phyloP scores from a whole-genome alignment of 2,888 invertebrate species.

The Phragmatobia fuliginosa region DNA sequence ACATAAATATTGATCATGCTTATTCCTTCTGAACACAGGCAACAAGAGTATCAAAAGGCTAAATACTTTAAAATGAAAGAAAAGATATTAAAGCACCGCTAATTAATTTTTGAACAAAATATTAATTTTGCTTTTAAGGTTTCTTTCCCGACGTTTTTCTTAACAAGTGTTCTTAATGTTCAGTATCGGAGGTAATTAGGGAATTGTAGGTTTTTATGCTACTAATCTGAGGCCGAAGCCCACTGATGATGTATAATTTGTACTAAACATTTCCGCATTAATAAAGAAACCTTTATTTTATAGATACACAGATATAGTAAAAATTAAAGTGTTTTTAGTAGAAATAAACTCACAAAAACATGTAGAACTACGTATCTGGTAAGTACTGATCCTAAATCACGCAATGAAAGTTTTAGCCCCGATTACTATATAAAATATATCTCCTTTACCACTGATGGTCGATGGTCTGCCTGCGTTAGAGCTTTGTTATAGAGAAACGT shows the following conservation, averaged over 20 bases:
- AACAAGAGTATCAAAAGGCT: background rate
- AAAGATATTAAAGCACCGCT: constrained; percentile 31
- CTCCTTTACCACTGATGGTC: too few relatives aligned
- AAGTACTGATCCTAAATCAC: too few relatives aligned
- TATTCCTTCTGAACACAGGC: background rate
- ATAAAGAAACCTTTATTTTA: background rate
- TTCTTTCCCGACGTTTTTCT: constrained; percentile 42
- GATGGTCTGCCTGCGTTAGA: too few relatives aligned
- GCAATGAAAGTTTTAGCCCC: too few relatives aligned
- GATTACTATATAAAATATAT: background rate
- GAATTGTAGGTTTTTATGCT: constrained; percentile 18
- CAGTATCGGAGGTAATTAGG: constrained; percentile 33
- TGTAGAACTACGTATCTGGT: too few relatives aligned
- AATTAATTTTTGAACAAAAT: constrained; percentile 47
- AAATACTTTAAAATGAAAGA: background rate
- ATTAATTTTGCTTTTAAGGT: constrained; percentile 25
- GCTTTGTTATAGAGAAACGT: too few relatives aligned
- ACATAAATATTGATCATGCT: background rate
- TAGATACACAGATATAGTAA: background rate
- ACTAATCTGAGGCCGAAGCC: background rate
- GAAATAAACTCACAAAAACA: too few relatives aligned
- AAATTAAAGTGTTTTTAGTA: background rate
- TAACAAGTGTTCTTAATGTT: constrained; percentile 41
- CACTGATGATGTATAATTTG: background rate
- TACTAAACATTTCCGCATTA: background rate